phyloP scores from a whole-genome alignment of 2,113 vertebrate genomes.

The Cariama cristata region DNA sequence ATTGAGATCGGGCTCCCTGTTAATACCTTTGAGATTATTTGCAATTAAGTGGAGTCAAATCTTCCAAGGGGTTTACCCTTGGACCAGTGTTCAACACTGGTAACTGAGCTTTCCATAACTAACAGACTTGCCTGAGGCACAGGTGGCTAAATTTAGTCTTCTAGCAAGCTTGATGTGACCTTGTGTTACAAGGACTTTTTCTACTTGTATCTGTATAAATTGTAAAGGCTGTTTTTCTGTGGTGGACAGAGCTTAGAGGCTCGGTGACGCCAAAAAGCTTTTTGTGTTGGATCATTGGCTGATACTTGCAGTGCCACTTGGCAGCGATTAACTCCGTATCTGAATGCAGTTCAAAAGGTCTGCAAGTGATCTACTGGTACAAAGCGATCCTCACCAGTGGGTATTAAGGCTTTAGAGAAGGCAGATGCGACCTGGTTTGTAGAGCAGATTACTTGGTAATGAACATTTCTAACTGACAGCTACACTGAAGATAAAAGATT shows the following conservation, averaged over 20 bases:
- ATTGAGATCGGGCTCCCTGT: rapidly evolving
- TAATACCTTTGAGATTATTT: background rate
- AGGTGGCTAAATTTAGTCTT: constrained; percentile 51
- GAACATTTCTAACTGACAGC: background rate
- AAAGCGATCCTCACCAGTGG: background rate
- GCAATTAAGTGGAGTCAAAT: background rate
- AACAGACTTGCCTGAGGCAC: constrained; percentile 19
- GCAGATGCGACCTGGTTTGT: rapidly evolving
- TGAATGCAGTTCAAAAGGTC: background rate
- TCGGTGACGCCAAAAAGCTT: background rate
- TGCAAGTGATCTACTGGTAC: background rate
- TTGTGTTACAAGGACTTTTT: background rate
- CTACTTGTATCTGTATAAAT: background rate
- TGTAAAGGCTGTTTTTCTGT: background rate
- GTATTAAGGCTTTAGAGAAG: background rate
- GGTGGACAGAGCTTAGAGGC: background rate
- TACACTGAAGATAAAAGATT: rapidly evolving
- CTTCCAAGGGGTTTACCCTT: background rate
- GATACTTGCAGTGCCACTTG: rapidly evolving
- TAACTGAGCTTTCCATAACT: background rate
- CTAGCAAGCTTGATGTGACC: background rate
- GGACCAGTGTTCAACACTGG: background rate
- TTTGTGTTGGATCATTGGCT: background rate
- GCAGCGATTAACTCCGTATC: rapidly evolving
- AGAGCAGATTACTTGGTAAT: background rate